phyloP scores from a whole-genome alignment of 2,888 invertebrate genomes.

The Mantis religiosa region DNA sequence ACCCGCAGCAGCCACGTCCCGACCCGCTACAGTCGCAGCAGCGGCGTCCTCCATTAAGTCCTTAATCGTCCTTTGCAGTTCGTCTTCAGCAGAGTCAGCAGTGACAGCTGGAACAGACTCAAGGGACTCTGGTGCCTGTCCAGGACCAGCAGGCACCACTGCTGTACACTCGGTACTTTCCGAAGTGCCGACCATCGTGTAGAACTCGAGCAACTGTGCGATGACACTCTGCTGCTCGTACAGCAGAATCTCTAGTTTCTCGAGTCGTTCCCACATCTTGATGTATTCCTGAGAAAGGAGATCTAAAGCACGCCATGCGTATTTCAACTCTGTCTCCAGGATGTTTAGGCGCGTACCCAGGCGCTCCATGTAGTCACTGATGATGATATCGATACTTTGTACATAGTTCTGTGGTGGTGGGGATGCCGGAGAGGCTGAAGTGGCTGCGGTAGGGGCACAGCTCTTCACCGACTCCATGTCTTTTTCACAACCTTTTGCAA shows the following conservation, averaged over 20 bases:
- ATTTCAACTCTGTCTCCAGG: constrained; percentile 84
- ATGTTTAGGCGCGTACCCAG: constrained; percentile 81
- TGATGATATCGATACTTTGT: constrained; percentile 50
- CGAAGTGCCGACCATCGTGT: constrained; percentile 56
- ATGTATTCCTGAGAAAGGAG: constrained; percentile 87
- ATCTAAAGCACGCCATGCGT: constrained; percentile 89
- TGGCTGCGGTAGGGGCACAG: not conserved
- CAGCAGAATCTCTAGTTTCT: constrained; percentile 80
- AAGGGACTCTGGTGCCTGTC: constrained; percentile 31
- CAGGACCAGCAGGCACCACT: constrained; percentile 16
- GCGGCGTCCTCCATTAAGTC: constrained; percentile 21
- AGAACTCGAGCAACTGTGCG: constrained; percentile 78
- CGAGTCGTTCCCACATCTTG: constrained; percentile 89
- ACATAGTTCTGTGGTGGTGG: constrained; percentile 22
- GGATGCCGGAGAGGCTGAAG: constrained; percentile 19
- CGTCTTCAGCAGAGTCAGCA: not conserved
- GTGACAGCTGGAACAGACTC: constrained; percentile 35
- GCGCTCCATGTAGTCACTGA: constrained; percentile 88
- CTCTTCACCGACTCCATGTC: constrained; percentile 21
- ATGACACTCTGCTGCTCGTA: constrained; percentile 89
- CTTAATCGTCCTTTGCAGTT: constrained; percentile 18
- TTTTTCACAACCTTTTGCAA: not conserved
- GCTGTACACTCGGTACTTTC: constrained; percentile 42
- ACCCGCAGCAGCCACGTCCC: constrained; percentile 6
- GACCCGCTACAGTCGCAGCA: constrained; percentile 16